phyloP scores from a whole-genome alignment of 2,888 invertebrate genomes.

The Imbricaverruca yamaguchii region DNA sequence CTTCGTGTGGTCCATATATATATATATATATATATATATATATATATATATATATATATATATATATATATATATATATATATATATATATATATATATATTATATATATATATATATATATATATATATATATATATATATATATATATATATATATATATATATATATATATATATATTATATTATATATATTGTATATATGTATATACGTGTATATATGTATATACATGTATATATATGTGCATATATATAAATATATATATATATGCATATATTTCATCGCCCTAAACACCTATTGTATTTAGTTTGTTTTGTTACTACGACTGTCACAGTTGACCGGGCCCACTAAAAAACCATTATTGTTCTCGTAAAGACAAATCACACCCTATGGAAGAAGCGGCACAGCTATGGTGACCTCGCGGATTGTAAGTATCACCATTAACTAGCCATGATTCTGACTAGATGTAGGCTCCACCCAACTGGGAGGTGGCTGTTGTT shows the following conservation, averaged over 20 bases:
- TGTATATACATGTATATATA: slow-evolving; percentile 5
- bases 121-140: slow-evolving; percentile 10
- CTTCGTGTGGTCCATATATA: no score
- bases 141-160: not conserved
- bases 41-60: not conserved
- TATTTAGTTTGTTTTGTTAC: no score
- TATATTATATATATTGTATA: not conserved
- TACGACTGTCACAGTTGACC: no score
- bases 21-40: not conserved
- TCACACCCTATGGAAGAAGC: no score
- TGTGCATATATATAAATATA: not conserved
- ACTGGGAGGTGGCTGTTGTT: no score
- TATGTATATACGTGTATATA: not conserved
- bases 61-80: not conserved
- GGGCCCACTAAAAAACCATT: no score
- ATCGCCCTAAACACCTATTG: no score
- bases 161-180: not conserved
- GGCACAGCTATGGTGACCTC: no score
- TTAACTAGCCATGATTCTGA: no score
- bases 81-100: not conserved
- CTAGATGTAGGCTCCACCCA: no score
- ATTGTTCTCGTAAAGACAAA: no score
- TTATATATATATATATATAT: slow-evolving; percentile 9
- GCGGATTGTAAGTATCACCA: no score
- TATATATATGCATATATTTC: not conserved